Base-by-base conservation (phyloP, 2,797 vertebrate species). In the Sebastes diploproa region DNA sequence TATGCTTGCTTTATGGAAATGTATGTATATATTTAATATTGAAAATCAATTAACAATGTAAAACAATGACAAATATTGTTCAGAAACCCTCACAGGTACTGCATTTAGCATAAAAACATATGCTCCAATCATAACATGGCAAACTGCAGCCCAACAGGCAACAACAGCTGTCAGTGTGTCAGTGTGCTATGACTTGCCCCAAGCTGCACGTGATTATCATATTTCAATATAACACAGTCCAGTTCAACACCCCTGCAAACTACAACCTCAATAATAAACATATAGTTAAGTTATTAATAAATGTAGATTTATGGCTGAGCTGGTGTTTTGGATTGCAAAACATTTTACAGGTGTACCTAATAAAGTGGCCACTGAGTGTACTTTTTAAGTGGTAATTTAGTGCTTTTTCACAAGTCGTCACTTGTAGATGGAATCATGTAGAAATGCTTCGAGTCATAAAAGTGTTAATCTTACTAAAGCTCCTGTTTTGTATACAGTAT, bases 381-480 rank as follows among this genome's bases (percentile, higher is more conserved):
- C 6, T 7, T 62, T 18, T 50, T 20, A 42, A 16, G 38, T 42
- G 42, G 11, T 58, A 13, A 59, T 54, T 64, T 25, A 20, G 22
- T 61, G 55, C 12, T 59, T 81, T 68, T 46, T 34, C 6, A 50
- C 6, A 52, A 30, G 16, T 25, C 18, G 65, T 60, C 20, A 36
- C 42, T 72, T 67, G 46, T 65, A 30, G 23, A 42, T 22, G 10
- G 13, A 68, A 36, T 67, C 18, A 36, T 55, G 29, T 9, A 73
- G 25, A 70, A 22, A 52, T 27, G 22, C 34, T 75, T 69, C 73
- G 75, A 75, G n/a, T 88, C 79, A 81, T 59, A 2, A 34, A 30
- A 55, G 25, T 65, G 25, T 73, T 55, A 56, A 54, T 50, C 46
- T 20, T 50, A 50, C 46, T 50, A 46, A 76, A 25, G 23, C 30